Evolutionary conservation across 2,113 vertebrate genomes (phyloP).

Genomic region (Catharus minimus): DNA sequence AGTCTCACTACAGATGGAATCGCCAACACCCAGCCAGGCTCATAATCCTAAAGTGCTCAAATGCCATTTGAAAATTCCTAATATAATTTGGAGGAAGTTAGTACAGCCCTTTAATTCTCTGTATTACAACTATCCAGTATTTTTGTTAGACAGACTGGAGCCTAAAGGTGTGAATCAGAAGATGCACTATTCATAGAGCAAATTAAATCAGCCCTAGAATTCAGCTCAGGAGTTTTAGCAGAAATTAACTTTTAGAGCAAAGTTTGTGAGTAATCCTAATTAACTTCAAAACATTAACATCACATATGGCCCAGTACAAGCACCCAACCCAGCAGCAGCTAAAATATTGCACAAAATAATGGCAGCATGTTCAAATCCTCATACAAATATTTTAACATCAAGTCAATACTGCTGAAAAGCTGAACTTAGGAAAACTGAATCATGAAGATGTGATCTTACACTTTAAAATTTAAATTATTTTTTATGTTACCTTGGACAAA

Average conservation of each 20-base stretch:
- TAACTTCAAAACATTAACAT: constrained; percentile 39
- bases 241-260: constrained; percentile 43
- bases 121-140: background rate
- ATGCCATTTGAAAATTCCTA: background rate
- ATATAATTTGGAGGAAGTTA: background rate
- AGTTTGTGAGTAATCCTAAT: constrained; percentile 56
- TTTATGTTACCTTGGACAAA: background rate
- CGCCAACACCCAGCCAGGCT: background rate
- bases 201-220: constrained; percentile 49
- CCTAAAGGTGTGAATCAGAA: constrained; percentile 40
- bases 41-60: background rate
- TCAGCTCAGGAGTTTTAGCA: constrained; percentile 8
- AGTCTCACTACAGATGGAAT: background rate
- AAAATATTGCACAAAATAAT: background rate
- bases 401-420: background rate
- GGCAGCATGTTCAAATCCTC: background rate
- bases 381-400: background rate
- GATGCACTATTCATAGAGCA: background rate
- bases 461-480: background rate
- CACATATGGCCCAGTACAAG: background rate
- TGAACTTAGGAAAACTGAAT: background rate
- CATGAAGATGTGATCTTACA: background rate
- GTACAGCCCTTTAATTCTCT: background rate
- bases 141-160: background rate
- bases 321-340: background rate